Conservation (phyloP, 2,113 vertebrate species). For the Halichoeres trimaculatus region DNA sequence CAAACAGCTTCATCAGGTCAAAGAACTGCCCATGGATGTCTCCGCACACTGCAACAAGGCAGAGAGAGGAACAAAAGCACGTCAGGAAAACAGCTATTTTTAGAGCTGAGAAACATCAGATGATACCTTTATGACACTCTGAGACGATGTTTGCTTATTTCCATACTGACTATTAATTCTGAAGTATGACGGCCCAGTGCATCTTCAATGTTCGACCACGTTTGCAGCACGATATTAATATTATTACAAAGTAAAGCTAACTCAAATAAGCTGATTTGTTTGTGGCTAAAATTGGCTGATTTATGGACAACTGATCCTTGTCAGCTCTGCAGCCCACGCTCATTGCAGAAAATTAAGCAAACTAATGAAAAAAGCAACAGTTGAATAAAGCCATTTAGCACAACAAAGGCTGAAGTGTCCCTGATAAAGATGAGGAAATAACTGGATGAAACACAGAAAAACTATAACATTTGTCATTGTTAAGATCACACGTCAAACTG, state of each 20-base stretch:
- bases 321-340: no score
- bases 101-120: conserved; percentile 12
- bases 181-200: neutral
- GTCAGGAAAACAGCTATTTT: conserved; percentile 36
- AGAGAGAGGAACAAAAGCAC: conserved; percentile 32
- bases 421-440: neutral
- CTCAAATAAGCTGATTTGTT: no score
- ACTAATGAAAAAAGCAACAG: no score
- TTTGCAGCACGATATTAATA: no score
- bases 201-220: neutral
- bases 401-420: neutral
- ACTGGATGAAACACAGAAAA: neutral
- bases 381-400: no score
- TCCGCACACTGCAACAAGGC: conserved; percentile 90
- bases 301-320: no score
- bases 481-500: neutral
- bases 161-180: conserved; percentile 9
- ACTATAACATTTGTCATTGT: neutral
- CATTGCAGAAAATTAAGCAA: no score
- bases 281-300: no score
- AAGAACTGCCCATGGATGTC: conserved; percentile 99
- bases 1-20: conserved; percentile 99
- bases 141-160: conserved; percentile 30
- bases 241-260: no score
- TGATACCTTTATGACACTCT: neutral